Conservation (phyloP, 2,113 vertebrate species). For the Zingel zingel region DNA sequence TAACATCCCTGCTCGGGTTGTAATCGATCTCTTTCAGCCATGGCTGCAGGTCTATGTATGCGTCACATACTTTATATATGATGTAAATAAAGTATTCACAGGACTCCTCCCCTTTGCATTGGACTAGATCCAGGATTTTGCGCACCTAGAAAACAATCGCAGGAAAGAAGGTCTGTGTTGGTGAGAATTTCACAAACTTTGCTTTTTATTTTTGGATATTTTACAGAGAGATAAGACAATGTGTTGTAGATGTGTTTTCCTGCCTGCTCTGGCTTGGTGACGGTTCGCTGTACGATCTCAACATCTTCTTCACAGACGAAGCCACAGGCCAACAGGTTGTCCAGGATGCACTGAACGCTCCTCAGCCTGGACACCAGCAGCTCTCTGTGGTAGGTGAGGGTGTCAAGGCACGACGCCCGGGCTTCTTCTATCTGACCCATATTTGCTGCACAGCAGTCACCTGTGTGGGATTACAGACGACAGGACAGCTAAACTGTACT, state of each 20-base stretch:
- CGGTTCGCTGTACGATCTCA: slow-evolving; percentile 87
- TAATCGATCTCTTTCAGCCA: slow-evolving; percentile 91
- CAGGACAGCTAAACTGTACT: not conserved
- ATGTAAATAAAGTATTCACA: slow-evolving; percentile 89
- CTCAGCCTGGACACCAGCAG: slow-evolving; percentile 88
- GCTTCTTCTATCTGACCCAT: slow-evolving; percentile 44
- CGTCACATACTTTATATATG: slow-evolving; percentile 89
- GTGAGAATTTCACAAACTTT: not conserved
- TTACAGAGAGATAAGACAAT: not conserved
- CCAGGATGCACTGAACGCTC: slow-evolving; percentile 91
- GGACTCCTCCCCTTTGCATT: slow-evolving; percentile 94
- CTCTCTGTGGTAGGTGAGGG: slow-evolving; percentile 88
- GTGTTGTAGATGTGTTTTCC: not conserved
- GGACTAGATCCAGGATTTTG: slow-evolving; percentile 92
- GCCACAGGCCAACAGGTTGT: slow-evolving; percentile 88
- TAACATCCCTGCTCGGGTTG: slow-evolving; percentile 79
- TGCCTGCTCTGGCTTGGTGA: slow-evolving; percentile 91
- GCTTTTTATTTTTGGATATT: not conserved
- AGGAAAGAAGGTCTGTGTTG: not conserved
- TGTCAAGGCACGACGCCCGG: slow-evolving; percentile 18
- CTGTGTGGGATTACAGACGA: slow-evolving; percentile 27
- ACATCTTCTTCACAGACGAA: slow-evolving; percentile 92
- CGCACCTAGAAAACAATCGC: slow-evolving; percentile 86
- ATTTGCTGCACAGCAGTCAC: not conserved
- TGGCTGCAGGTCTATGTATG: slow-evolving; percentile 91